Percentiles rank a stretch among this genome's conserved stretches.
These are phyloP conservation scores for Eurystomus gularis DNA, from an alignment of 2,113 vertebrate species.

Conservation along the genomic window DNA sequence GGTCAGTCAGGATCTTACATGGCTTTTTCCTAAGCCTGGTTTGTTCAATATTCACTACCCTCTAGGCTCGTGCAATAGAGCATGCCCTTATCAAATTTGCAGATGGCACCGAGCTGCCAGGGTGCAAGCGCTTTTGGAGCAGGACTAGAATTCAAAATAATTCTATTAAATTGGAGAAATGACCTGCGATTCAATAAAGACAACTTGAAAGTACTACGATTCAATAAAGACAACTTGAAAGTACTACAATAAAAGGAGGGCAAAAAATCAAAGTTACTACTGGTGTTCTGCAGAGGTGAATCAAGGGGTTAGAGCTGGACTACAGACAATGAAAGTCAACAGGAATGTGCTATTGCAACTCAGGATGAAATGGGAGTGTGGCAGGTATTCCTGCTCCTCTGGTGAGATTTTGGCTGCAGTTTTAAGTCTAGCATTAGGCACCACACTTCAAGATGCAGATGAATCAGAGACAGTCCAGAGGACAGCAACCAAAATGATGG, in stretches of 20 bases:
- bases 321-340: neutral
- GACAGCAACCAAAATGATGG: conserved; percentile 21
- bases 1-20: neutral
- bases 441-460: neutral
- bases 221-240: neutral
- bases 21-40: neutral
- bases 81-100: neutral
- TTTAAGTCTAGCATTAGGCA: neutral
- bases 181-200: neutral
- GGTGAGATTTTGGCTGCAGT: neutral
- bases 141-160: conserved; percentile 10
- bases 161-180: neutral
- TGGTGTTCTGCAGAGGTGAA: neutral
- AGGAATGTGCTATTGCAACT: neutral
- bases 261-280: neutral
- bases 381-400: neutral
- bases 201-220: neutral
- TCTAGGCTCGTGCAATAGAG: neutral
- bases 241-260: neutral
- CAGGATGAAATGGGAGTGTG: neutral
- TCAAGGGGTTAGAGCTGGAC: neutral
- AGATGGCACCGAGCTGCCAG: neutral
- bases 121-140: neutral
- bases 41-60: conserved; percentile 12
- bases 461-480: neutral